phyloP scores from a whole-genome alignment of 2,113 vertebrate genomes.

The Anolis sagrei region DNA sequence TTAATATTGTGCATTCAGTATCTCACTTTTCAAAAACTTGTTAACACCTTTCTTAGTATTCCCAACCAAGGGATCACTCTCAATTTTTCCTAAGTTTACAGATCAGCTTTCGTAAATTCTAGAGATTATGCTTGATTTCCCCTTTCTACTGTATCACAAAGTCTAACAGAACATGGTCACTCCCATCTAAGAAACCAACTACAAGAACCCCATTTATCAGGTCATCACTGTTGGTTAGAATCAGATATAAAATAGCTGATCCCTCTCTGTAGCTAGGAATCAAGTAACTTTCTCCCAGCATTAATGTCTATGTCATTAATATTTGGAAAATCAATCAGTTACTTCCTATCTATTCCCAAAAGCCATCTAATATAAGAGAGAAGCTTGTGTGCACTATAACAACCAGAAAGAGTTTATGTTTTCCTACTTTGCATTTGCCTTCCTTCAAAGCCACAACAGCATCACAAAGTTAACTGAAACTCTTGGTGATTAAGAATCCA shows the following conservation, averaged over 20 bases:
- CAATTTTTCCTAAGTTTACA: no score
- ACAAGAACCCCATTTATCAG: no score
- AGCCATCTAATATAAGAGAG: neutral
- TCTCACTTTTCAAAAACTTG: no score
- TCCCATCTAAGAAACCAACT: no score
- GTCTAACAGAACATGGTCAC: no score
- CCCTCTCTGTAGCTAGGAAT: neutral
- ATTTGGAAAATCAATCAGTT: neutral
- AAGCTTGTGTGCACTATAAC: neutral
- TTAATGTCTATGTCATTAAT: neutral
- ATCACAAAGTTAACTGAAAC: constrained; percentile 15
- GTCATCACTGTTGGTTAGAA: no score
- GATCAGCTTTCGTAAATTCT: neutral
- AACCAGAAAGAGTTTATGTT: neutral
- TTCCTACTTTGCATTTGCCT: neutral
- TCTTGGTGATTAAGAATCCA: constrained; percentile 38
- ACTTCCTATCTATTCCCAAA: neutral
- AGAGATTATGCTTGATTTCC: no score
- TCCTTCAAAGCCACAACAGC: neutral
- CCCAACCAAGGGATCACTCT: no score
- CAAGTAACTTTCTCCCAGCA: neutral
- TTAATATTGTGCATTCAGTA: no score
- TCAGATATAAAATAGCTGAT: no score
- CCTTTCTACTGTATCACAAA: no score
- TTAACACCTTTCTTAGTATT: no score